These are phyloP conservation scores for Dipodomys merriami DNA, from an alignment of 2,113 vertebrate species.

Conservation along the genomic window DNA sequence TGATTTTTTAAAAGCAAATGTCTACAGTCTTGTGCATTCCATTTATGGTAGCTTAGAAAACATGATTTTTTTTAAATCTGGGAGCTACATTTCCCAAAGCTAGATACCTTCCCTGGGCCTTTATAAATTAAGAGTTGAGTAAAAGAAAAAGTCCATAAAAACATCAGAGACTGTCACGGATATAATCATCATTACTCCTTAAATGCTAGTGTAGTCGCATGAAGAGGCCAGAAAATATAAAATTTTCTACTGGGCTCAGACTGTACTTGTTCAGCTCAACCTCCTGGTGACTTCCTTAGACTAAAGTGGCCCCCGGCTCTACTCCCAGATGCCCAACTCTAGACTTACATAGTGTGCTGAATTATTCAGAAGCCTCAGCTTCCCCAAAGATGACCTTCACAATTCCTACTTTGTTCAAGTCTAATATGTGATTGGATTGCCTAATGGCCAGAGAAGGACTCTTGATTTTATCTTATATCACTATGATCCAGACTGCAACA, in stretches of 20 bases:
- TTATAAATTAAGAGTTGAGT: neutral
- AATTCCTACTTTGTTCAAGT: neutral
- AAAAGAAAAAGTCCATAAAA: neutral
- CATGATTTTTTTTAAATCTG: neutral
- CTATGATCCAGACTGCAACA: neutral
- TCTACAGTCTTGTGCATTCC: no score
- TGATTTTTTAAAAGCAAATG: neutral
- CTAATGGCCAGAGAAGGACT: neutral
- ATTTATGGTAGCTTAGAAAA: neutral
- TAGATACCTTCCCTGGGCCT: neutral
- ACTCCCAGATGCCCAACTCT: neutral
- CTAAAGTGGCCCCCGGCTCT: no score
- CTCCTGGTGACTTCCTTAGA: neutral
- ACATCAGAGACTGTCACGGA: neutral
- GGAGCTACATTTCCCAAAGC: neutral
- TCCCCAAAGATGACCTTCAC: neutral
- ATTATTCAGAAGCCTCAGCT: neutral
- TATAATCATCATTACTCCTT: no score
- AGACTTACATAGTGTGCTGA: neutral
- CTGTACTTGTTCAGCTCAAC: accelerated
- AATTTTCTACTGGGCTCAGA: neutral
- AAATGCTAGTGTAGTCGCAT: neutral
- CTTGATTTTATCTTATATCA: neutral
- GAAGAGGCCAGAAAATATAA: no score
- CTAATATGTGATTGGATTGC: neutral